These are phyloP conservation scores for Pterocles gutturalis DNA, from an alignment of 2,113 vertebrate species.

Conservation along the genomic window DNA sequence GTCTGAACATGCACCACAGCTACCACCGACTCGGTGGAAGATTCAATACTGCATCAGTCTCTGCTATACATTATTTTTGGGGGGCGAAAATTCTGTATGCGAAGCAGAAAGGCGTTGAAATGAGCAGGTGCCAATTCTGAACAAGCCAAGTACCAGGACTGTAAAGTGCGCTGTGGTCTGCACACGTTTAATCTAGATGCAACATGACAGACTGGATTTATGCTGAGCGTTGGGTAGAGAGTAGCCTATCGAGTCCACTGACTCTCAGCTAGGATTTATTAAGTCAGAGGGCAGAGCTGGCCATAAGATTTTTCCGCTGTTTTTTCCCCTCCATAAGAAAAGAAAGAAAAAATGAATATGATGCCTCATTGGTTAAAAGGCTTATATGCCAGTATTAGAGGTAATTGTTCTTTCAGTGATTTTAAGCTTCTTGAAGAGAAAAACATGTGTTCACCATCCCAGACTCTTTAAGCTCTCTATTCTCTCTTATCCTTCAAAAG, in stretches of 20 bases:
- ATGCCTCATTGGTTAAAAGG: background rate
- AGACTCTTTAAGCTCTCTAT: background rate
- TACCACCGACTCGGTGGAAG: background rate
- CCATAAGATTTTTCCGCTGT: background rate
- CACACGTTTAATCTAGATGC: background rate
- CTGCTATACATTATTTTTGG: background rate
- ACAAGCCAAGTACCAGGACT: background rate
- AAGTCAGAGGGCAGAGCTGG: background rate
- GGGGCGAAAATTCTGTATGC: accelerated
- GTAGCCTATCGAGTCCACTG: background rate
- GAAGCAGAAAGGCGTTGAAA: background rate
- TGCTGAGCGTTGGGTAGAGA: background rate
- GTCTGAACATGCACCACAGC: background rate
- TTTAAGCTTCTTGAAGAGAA: constrained; percentile 8
- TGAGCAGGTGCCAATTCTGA: background rate
- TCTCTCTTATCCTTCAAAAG: background rate
- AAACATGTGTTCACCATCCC: background rate
- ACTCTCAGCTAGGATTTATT: background rate
- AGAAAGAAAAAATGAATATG: background rate
- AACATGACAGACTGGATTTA: background rate
- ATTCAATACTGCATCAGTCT: background rate
- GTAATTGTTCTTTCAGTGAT: background rate
- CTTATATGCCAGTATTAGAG: background rate
- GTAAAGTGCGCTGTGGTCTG: background rate
- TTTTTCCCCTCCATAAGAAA: background rate